These are phyloP conservation scores for Musca domestica DNA, from an alignment of 1,140 invertebrate species.

Conservation along the genomic window DNA sequence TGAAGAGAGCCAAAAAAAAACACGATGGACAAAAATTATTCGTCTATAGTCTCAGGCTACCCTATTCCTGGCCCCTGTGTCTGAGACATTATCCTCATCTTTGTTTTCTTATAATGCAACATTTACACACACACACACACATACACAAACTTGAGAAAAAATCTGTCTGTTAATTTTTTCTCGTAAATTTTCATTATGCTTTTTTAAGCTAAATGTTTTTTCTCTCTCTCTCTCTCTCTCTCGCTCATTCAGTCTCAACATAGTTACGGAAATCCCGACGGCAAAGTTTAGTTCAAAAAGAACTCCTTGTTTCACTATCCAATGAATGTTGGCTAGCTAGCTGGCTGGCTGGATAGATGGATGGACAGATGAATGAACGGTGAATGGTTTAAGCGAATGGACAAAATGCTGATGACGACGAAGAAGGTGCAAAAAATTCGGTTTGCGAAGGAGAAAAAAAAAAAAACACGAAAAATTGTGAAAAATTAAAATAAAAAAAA, in stretches of 20 bases:
- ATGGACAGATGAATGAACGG: neutral
- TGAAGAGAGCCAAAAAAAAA: too few relatives aligned
- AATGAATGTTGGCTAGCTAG: too few relatives aligned
- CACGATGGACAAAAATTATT: too few relatives aligned
- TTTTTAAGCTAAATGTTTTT: constrained; percentile 3
- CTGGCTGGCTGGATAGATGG: neutral
- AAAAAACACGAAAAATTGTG: neutral
- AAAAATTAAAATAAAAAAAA: constrained; percentile 1
- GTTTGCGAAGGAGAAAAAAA: neutral
- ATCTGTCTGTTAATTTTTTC: too few relatives aligned
- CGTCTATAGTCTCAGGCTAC: too few relatives aligned
- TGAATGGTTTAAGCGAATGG: too few relatives aligned
- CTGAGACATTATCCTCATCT: neutral
- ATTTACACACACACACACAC: neutral
- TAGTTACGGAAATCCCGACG: constrained; percentile 20
- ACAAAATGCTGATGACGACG: too few relatives aligned
- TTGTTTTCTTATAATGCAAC: neutral
- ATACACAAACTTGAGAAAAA: too few relatives aligned
- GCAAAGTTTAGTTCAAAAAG: constrained; percentile 19
- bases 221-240: neutral
- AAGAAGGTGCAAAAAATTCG: too few relatives aligned
- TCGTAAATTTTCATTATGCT: constrained; percentile 3
- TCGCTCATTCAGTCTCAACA: constrained; percentile 5
- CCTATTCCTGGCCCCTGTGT: too few relatives aligned
- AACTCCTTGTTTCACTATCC: neutral